Evolutionary conservation across 2,888 invertebrate species (phyloP).

Genomic region (Morpho helenor): DNA sequence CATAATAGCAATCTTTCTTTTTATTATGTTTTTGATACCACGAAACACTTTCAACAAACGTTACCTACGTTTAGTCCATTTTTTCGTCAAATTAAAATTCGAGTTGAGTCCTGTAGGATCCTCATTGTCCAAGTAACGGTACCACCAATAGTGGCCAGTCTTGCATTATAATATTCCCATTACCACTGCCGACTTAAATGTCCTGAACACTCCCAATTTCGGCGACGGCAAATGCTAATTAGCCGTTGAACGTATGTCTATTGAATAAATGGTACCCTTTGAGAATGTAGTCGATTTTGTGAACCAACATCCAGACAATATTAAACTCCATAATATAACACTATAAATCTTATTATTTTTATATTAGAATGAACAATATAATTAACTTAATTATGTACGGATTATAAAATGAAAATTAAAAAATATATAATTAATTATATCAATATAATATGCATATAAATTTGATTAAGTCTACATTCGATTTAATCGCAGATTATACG

Average conservation of each 20-base stretch:
- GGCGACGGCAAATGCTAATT: constrained; percentile 21
- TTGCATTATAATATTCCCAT: constrained; percentile 56
- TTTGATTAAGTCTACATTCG: no score
- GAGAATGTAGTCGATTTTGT: not conserved
- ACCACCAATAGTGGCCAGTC: constrained; percentile 30
- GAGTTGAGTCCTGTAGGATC: constrained; percentile 54
- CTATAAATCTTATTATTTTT: no score
- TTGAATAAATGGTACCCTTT: constrained; percentile 4
- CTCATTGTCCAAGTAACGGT: constrained; percentile 54
- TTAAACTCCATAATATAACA: no score
- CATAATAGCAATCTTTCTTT: no score
- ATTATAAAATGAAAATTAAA: no score
- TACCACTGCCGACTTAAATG: constrained; percentile 43
- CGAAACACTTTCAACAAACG: not conserved
- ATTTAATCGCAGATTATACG: no score
- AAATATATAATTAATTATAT: no score
- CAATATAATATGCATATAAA: no score
- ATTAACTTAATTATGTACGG: no score
- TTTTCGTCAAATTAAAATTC: constrained; percentile 61
- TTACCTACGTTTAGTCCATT: constrained; percentile 43
- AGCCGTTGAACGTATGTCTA: not conserved
- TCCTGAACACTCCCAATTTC: constrained; percentile 41
- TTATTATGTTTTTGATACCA: no score
- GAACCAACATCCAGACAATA: no score
- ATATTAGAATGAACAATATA: no score